A percentile compares a stretch with the other conserved stretches of the same genome.
phyloP scores from a whole-genome alignment of 2,113 vertebrate genomes.

The Telmatochromis brichardi region DNA sequence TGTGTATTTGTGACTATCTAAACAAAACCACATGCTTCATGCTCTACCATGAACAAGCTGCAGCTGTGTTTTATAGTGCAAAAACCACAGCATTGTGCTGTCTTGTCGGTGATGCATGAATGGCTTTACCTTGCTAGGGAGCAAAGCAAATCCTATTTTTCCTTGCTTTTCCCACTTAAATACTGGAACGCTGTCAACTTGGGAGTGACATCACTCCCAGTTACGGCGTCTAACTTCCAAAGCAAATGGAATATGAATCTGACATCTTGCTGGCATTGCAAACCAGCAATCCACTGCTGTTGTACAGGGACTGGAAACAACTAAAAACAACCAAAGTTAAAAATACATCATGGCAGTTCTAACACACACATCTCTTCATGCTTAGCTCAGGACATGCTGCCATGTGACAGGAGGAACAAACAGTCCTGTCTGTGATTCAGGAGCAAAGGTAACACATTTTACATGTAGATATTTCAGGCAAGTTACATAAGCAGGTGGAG shows the following conservation, averaged over 20 bases:
- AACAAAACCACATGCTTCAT: rapidly evolving
- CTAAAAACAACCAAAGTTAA: not conserved
- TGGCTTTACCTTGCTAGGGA: not conserved
- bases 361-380: not conserved
- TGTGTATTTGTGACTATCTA: not conserved
- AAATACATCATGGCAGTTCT: not conserved
- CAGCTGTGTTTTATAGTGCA: not conserved
- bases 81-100: not conserved
- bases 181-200: not conserved
- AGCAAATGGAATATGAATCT: not conserved
- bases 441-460: not conserved
- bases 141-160: not conserved
- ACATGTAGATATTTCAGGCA: not conserved
- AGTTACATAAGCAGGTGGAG: not conserved
- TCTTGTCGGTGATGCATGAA: not conserved
- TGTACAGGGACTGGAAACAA: not conserved
- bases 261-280: not conserved
- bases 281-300: not conserved
- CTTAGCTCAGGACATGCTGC: not conserved
- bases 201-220: not conserved
- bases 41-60: rapidly evolving
- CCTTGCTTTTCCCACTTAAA: not conserved
- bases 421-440: not conserved
- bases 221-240: not conserved
- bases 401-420: not conserved